Evolutionary conservation across 2,113 vertebrate species (phyloP).

Genomic region (Corapipo altera): DNA sequence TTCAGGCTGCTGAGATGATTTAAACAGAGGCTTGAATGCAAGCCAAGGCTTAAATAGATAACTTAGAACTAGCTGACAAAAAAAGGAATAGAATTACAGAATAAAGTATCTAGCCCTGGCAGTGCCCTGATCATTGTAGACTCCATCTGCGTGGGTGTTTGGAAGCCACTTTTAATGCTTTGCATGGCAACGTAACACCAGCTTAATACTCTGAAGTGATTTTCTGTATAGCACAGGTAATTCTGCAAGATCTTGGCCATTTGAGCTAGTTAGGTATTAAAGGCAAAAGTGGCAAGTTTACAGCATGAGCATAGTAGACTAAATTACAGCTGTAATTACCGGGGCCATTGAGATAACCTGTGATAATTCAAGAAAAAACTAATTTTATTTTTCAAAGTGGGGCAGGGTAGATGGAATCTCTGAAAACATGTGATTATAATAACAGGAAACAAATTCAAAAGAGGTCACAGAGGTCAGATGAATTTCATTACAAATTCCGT

Average conservation of each 20-base stretch:
- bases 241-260: not conserved
- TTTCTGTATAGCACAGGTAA: not conserved
- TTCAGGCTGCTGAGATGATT: not conserved
- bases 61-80: not conserved
- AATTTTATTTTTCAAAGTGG: not conserved
- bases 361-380: not conserved
- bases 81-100: not conserved
- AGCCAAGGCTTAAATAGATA: not conserved
- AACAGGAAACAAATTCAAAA: constrained; percentile 21
- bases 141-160: not conserved
- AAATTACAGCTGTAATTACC: not conserved
- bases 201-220: not conserved
- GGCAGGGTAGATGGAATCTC: not conserved
- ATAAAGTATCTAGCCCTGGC: not conserved
- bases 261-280: not conserved
- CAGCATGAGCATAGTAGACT: not conserved
- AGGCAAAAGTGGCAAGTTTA: not conserved
- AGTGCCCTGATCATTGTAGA: not conserved
- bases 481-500: not conserved
- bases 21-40: not conserved
- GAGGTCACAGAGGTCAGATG: not conserved
- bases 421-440: not conserved
- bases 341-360: not conserved
- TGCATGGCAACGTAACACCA: not conserved
- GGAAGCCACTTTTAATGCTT: not conserved